Percentiles rank a stretch among this genome's conserved stretches.
phyloP scores from a whole-genome alignment of 1,140 invertebrate species.

The Conus betulinus region DNA sequence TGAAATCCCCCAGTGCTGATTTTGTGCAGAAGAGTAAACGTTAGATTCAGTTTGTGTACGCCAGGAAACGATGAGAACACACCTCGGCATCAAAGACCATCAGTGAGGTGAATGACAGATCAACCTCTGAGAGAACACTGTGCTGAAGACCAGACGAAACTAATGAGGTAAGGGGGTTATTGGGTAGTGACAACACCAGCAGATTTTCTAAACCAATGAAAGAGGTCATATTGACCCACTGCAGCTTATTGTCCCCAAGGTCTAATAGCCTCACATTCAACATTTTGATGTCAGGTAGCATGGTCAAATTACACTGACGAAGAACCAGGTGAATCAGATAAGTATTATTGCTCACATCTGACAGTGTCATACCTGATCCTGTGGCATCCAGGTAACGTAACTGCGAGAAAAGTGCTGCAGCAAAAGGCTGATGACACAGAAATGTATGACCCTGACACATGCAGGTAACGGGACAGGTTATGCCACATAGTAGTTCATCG shows the following conservation, averaged over 20 bases:
- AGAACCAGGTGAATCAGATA: neutral
- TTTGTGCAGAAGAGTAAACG: neutral
- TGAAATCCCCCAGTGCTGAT: neutral
- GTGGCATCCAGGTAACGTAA: slow-evolving; percentile 17
- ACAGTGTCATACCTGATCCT: neutral
- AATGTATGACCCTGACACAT: slow-evolving; percentile 11
- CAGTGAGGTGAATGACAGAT: neutral
- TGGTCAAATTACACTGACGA: neutral
- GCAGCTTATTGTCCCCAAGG: slow-evolving; percentile 33
- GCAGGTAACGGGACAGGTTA: slow-evolving; percentile 47
- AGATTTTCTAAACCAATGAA: slow-evolving; percentile 21
- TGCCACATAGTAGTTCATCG: slow-evolving; percentile 37
- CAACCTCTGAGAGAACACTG: neutral
- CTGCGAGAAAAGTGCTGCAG: neutral
- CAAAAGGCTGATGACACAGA: neutral
- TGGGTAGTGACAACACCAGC: slow-evolving; percentile 1
- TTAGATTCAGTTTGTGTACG: slow-evolving; percentile 8
- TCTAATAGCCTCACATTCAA: slow-evolving; percentile 3
- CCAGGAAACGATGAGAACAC: slow-evolving; percentile 7
- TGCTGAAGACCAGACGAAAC: neutral
- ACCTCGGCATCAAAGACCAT: neutral
- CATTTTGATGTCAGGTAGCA: neutral
- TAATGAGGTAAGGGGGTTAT: neutral
- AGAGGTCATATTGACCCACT: neutral
- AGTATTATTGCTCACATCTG: neutral